Evolutionary conservation across 2,888 invertebrate species (phyloP).

Genomic region (Orthosia incerta): DNA sequence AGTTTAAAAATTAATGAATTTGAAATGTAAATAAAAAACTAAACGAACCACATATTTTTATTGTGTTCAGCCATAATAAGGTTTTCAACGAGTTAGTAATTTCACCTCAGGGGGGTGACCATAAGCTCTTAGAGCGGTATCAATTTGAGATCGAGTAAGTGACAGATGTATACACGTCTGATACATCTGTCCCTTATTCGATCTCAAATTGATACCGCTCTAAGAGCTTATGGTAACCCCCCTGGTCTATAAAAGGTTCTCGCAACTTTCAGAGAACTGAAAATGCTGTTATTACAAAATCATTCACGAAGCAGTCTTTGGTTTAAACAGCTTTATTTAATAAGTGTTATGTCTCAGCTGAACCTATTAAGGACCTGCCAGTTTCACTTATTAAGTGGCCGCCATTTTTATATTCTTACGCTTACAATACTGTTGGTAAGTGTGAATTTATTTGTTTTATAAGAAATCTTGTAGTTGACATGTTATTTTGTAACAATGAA

Average conservation of each 20-base stretch:
- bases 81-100: neutral
- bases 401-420: conserved; percentile 5
- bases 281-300: conserved; percentile 49
- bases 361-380: conserved; percentile 58
- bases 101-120: too few species aligned
- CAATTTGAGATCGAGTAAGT: too few species aligned
- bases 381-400: conserved; percentile 36
- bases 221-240: too few species aligned
- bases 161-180: too few species aligned
- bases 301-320: neutral
- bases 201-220: too few species aligned
- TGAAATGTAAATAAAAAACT: too few species aligned
- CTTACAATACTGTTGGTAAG: conserved; percentile 21
- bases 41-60: neutral
- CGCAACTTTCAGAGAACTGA: conserved; percentile 9
- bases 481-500: neutral
- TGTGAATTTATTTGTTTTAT: conserved; percentile 21
- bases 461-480: conserved; percentile 1
- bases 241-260: conserved; percentile 18
- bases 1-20: too few species aligned
- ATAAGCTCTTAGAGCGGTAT: too few species aligned
- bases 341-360: conserved; percentile 27
- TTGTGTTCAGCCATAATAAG: conserved; percentile 5
- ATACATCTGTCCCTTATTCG: too few species aligned
- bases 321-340: conserved; percentile 52